These are phyloP conservation scores for Salticus scenicus DNA, from an alignment of 2,888 invertebrate genomes.

Conservation along the genomic window DNA sequence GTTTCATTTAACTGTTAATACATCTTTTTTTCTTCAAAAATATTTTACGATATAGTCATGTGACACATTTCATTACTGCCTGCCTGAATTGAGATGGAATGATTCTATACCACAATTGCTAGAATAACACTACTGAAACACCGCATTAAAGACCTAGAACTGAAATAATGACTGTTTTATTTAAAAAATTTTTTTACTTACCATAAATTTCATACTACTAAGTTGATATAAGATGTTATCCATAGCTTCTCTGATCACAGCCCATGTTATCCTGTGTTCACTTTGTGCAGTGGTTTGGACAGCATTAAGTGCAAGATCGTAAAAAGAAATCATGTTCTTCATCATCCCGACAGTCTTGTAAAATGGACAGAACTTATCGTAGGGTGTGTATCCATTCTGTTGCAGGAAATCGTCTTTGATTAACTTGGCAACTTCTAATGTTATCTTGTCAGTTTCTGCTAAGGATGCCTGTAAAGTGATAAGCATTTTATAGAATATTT, in stretches of 20 bases:
- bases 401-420: slow-evolving; percentile 99
- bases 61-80: too few species aligned
- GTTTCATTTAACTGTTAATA: too few species aligned
- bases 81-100: too few species aligned
- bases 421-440: slow-evolving; percentile 97
- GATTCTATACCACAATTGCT: too few species aligned
- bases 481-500: too few species aligned
- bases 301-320: slow-evolving; percentile 97
- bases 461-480: slow-evolving; percentile 83
- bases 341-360: slow-evolving; percentile 99
- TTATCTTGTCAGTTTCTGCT: slow-evolving; percentile 99
- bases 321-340: slow-evolving; percentile 97
- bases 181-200: too few species aligned
- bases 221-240: slow-evolving; percentile 96
- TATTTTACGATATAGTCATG: too few species aligned
- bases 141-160: too few species aligned
- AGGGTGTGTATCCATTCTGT: slow-evolving; percentile 97
- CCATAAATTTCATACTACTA: slow-evolving; percentile 99
- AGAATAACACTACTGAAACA: too few species aligned
- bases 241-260: slow-evolving; percentile 97
- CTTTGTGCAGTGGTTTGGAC: slow-evolving; percentile 99
- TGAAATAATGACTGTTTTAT: too few species aligned
- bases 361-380: slow-evolving; percentile 99
- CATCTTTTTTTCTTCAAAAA: too few species aligned
- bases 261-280: slow-evolving; percentile 99